Base-by-base conservation (phyloP, 2,113 vertebrate species). In the Bostrychus sinensis region DNA sequence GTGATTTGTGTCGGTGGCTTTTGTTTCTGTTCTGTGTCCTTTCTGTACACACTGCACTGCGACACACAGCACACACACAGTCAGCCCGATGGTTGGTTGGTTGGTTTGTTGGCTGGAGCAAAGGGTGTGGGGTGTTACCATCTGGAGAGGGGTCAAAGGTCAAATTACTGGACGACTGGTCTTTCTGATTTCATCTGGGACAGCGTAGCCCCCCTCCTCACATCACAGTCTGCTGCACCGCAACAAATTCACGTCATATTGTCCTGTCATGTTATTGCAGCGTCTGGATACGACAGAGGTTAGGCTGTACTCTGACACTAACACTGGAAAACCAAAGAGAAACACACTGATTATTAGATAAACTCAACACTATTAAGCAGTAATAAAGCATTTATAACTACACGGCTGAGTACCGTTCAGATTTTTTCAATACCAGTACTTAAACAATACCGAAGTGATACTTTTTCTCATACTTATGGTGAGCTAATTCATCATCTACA, bases 111-210 rank as follows among this genome's bases (percentile, higher is more conserved):
- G n/a, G n/a, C n/a, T n/a, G n/a, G n/a, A n/a, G 17, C 39, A 1
- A 37, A 62, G 50, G 51, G 37, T 64, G 22, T 16, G 7, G 62
- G 61, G 48, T 78, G 79, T 74, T 66, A 72, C 84, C 86, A 88
- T 88, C 84, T 89, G 88, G 81, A 65, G 61, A 64, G 80, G n/a
- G n/a, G 73, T 86, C 80, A 87, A 45, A 82, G 86, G 80, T 87
- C 70, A 43, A 57, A 70, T 39, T 72, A 67, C 3, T 10, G 56
- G 75, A 66, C 62, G 54, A 75, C 64, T 69, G 75, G 78, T 79
- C 75, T 80, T 36, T 81, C 67, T 69, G 62, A 76, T 55, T 80
- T 85, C 70, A 81, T 85, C 72, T 86, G 84, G 61, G 59, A 51
- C 3, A 32, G 43, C 73, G 80, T 59, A 74, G 69, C 67, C 75